Conservation (phyloP, 2,888 invertebrate species). For the Drosophila paranaensis region DNA sequence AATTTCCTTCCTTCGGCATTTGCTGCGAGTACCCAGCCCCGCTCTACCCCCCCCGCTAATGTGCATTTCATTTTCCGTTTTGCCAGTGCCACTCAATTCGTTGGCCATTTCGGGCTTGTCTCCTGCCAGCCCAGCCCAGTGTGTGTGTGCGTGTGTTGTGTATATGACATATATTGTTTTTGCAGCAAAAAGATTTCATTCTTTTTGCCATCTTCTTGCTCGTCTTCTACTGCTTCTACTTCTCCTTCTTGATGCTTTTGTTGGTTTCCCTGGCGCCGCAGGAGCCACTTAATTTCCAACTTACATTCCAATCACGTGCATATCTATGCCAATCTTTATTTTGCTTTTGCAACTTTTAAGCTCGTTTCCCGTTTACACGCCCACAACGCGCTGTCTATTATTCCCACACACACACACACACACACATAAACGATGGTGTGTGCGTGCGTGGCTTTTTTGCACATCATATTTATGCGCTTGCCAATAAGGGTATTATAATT, state of each 20-base stretch:
- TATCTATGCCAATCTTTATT: slow-evolving; percentile 73
- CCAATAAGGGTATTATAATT: slow-evolving; percentile 2
- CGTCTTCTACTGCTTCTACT: not conserved
- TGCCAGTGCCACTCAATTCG: slow-evolving; percentile 70
- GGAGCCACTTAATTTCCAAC: slow-evolving; percentile 74
- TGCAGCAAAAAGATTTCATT: slow-evolving; percentile 63
- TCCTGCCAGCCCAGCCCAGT: slow-evolving; percentile 25
- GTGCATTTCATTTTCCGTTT: slow-evolving; percentile 80
- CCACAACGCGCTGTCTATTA: slow-evolving; percentile 33
- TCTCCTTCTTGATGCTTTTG: not conserved
- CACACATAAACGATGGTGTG: slow-evolving; percentile 5
- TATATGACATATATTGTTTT: slow-evolving; percentile 73
- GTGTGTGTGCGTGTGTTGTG: slow-evolving; percentile 27
- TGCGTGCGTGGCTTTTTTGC: slow-evolving; percentile 8
- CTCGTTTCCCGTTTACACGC: slow-evolving; percentile 34
- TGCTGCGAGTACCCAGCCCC: not conserved
- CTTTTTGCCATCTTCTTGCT: slow-evolving; percentile 2
- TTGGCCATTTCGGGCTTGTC: slow-evolving; percentile 58
- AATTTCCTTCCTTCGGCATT: slow-evolving; percentile 63
- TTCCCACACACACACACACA: slow-evolving; percentile 7
- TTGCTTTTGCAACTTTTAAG: slow-evolving; percentile 67
- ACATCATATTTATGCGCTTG: slow-evolving; percentile 27
- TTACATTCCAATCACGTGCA: slow-evolving; percentile 81
- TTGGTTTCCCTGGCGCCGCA: slow-evolving; percentile 57
- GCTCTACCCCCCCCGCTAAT: slow-evolving; percentile 53